Evolutionary conservation across 2,888 invertebrate genomes (phyloP).

Genomic region (Rotaria macrura): DNA sequence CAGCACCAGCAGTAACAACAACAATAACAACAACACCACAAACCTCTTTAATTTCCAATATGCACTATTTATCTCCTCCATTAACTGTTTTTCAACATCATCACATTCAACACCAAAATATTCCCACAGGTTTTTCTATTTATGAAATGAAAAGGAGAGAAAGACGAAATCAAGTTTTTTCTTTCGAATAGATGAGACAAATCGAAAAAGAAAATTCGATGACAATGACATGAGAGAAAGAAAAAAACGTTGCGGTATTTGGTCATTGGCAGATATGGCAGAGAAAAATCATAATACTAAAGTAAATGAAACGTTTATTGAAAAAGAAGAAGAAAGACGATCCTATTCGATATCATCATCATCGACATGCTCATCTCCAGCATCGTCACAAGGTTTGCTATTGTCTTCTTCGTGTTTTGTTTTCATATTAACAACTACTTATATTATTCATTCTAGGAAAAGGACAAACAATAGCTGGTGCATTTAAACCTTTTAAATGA

Average conservation of each 20-base stretch:
- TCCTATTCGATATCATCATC: not conserved
- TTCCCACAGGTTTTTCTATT: not conserved
- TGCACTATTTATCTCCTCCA: not conserved
- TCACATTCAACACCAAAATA: not conserved
- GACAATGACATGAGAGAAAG: not conserved
- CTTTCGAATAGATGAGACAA: not conserved
- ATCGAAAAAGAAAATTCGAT: not conserved
- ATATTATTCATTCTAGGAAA: not conserved
- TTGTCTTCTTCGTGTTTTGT: not conserved
- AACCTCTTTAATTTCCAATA: not conserved
- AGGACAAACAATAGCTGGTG: not conserved
- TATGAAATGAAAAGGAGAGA: no score
- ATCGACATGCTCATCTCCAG: not conserved
- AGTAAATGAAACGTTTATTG: not conserved
- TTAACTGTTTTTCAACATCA: not conserved
- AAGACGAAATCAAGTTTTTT: no score
- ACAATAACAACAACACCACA: not conserved
- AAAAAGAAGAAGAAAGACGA: not conserved
- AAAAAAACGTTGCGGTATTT: constrained; percentile 19
- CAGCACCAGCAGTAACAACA: no score
- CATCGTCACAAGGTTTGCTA: not conserved
- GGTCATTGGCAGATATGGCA: constrained; percentile 34
- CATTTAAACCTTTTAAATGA: constrained; percentile 1
- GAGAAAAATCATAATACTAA: not conserved
- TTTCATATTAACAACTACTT: not conserved